phyloP scores from a whole-genome alignment of 2,113 vertebrate species.

The Crocuta crocuta region DNA sequence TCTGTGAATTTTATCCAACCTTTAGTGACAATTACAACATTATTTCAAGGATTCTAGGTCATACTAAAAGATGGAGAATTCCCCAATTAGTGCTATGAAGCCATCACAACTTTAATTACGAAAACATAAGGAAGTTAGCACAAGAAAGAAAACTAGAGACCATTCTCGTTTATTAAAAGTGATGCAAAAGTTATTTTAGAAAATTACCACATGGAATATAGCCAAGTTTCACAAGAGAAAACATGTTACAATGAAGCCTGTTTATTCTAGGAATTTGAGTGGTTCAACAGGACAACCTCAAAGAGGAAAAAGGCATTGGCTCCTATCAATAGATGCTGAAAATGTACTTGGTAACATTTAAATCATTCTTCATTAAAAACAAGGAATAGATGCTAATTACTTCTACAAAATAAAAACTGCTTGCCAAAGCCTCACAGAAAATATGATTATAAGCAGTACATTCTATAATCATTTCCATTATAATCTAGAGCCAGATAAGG shows the following conservation, averaged over 20 bases:
- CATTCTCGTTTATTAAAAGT: conserved; percentile 28
- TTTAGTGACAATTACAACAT: neutral
- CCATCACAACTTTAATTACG: neutral
- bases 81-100: neutral
- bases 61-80: neutral
- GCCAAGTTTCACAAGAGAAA: neutral
- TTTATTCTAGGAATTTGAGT: neutral
- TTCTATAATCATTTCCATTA: conserved; percentile 24
- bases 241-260: neutral
- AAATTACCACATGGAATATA: neutral
- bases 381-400: conserved; percentile 5
- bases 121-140: neutral
- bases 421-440: conserved; percentile 10
- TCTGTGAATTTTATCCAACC: neutral
- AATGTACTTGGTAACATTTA: neutral
- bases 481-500: conserved; percentile 15
- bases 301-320: neutral
- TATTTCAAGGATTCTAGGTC: neutral
- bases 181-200: neutral
- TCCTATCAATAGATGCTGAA: neutral
- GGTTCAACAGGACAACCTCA: neutral
- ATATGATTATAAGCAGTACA: neutral
- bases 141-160: neutral
- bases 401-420: conserved; percentile 5
- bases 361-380: conserved; percentile 22